Evolutionary conservation across 2,113 vertebrate species (phyloP).

Genomic region (Tachuris rubrigastra): DNA sequence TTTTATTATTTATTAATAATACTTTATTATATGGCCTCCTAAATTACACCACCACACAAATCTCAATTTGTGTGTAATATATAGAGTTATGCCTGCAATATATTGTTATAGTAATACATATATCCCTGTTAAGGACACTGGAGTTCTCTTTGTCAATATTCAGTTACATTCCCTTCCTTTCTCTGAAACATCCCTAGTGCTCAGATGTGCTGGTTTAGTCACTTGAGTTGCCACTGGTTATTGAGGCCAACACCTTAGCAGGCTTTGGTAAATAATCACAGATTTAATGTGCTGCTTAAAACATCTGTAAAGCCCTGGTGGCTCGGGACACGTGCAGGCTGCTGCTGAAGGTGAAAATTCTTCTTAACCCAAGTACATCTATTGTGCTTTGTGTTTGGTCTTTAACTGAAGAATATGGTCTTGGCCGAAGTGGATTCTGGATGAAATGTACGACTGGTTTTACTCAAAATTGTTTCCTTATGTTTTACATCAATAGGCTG

Average conservation of each 20-base stretch:
- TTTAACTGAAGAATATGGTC: neutral
- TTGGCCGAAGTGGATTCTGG: neutral
- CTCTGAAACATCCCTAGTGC: neutral
- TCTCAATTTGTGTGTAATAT: neutral
- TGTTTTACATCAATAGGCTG: neutral
- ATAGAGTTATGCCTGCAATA: neutral
- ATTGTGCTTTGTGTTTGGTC: neutral
- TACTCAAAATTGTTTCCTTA: neutral
- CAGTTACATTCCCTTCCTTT: neutral
- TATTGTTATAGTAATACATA: neutral
- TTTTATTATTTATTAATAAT: neutral
- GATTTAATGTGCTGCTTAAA: neutral
- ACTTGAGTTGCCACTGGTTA: neutral
- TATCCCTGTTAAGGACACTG: neutral
- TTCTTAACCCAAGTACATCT: neutral
- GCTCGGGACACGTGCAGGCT: neutral
- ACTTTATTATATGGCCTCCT: neutral
- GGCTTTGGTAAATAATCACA: neutral
- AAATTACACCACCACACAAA: neutral
- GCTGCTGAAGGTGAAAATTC: neutral
- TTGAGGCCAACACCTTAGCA: neutral
- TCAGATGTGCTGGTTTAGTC: neutral
- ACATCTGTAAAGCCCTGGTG: neutral
- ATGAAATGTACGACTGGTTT: neutral
- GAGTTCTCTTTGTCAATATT: neutral